Evolutionary conservation across 2,113 vertebrate species (phyloP).

Genomic region (Shinisaurus crocodilurus): DNA sequence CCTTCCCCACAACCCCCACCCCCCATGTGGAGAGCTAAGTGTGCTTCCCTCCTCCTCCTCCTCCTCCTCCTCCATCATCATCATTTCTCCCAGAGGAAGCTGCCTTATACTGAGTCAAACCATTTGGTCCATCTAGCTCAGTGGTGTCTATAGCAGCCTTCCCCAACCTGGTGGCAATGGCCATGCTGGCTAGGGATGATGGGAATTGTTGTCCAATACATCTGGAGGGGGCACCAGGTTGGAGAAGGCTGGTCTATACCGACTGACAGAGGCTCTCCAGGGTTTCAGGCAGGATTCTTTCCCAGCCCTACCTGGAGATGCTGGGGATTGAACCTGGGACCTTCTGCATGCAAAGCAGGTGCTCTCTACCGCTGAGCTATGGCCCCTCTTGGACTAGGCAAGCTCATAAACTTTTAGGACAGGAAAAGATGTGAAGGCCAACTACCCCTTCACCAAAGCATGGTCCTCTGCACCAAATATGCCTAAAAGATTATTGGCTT

Average conservation of each 20-base stretch:
- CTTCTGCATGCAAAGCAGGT: background rate
- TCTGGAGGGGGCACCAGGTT: no score
- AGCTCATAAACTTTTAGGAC: background rate
- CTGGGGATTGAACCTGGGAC: no score
- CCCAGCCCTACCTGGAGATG: background rate
- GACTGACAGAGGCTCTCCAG: background rate
- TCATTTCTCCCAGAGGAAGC: background rate
- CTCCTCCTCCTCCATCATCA: background rate
- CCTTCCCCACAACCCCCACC: background rate
- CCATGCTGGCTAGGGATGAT: no score
- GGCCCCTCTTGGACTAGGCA: background rate
- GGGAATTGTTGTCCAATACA: no score
- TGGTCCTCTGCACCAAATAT: background rate
- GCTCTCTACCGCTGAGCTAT: background rate
- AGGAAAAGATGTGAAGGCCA: background rate
- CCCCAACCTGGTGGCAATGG: no score
- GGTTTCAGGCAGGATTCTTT: background rate
- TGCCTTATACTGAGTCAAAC: background rate
- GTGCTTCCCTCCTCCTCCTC: background rate
- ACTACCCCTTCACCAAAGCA: background rate
- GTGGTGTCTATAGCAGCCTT: background rate
- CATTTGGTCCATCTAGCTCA: background rate
- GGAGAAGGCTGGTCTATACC: background rate
- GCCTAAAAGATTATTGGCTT: background rate
- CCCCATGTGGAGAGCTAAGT: background rate